Conservation (phyloP, 53 echinoderm and acorn worm genomes). For the Patiria pectinifera region DNA sequence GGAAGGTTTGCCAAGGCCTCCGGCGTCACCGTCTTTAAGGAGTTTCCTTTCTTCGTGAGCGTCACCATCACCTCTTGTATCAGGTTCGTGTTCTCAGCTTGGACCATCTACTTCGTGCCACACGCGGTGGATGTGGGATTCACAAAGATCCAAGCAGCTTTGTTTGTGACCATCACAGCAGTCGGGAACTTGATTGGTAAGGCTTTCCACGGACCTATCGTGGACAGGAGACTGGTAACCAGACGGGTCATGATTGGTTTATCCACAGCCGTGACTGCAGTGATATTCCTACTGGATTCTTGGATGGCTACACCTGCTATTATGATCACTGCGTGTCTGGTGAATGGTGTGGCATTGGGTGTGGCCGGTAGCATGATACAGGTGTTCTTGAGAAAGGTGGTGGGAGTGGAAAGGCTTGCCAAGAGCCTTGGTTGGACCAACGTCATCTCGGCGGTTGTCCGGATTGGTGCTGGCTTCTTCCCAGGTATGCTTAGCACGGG, state of each 20-base stretch:
- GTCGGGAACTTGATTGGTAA: not conserved
- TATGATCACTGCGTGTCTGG: not conserved
- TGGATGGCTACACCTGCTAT: not conserved
- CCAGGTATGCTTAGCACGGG: constrained; percentile 4
- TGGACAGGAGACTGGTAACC: constrained; percentile 3
- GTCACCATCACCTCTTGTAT: not conserved
- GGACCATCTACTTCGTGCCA: constrained; percentile 16
- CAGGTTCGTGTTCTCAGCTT: not conserved
- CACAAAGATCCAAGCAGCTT: not conserved
- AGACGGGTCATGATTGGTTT: constrained; percentile 7
- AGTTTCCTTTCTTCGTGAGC: not conserved
- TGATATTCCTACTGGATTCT: not conserved
- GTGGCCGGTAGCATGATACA: not conserved
- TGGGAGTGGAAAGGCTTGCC: not conserved
- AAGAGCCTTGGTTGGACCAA: constrained; percentile 3
- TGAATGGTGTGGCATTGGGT: not conserved
- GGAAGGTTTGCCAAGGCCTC: not conserved
- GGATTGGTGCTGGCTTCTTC: not conserved
- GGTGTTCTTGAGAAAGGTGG: not conserved
- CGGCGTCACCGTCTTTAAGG: not conserved
- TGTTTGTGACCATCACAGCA: constrained; percentile 17
- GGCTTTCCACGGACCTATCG: not conserved
- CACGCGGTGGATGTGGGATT: not conserved
- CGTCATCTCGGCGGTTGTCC: not conserved
- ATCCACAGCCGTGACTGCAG: not conserved